Conservation (phyloP, 2,888 invertebrate species). For the Pegoplata infirma region DNA sequence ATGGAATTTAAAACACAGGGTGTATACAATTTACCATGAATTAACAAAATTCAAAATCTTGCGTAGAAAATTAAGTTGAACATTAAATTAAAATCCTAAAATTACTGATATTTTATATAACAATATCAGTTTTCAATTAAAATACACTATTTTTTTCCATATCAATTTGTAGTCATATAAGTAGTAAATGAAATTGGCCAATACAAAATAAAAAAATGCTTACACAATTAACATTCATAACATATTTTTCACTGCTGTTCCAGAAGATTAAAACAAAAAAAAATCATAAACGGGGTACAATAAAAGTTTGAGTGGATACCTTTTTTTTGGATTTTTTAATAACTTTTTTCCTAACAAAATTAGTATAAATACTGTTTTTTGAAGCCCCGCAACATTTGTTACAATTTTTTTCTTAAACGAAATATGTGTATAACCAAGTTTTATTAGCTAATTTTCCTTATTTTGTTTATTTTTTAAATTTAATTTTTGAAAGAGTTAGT, state of each 20-base stretch:
- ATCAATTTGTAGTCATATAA: slow-evolving; percentile 28
- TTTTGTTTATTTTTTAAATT: slow-evolving; percentile 9
- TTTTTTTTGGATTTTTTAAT: slow-evolving; percentile 13
- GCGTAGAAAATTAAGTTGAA: too few relatives aligned
- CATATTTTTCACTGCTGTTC: slow-evolving; percentile 4
- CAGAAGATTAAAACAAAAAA: too few relatives aligned
- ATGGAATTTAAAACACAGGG: neutral
- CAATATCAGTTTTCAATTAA: neutral
- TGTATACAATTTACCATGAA: neutral
- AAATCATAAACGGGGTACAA: neutral
- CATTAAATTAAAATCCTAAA: too few relatives aligned
- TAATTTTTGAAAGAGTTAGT: neutral
- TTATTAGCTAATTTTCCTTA: slow-evolving; percentile 15
- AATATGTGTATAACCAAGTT: slow-evolving; percentile 17
- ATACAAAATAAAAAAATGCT: too few relatives aligned
- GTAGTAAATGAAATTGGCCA: slow-evolving; percentile 26
- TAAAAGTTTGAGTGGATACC: slow-evolving; percentile 35
- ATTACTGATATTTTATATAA: too few relatives aligned
- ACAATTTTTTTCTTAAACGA: slow-evolving; percentile 5
- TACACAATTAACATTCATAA: neutral
- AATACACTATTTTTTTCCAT: neutral
- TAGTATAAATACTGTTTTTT: slow-evolving; percentile 29
- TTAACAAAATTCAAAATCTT: neutral
- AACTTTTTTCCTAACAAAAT: slow-evolving; percentile 6
- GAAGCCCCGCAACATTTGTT: slow-evolving; percentile 50